Evolutionary conservation across 2,113 vertebrate genomes (phyloP), one percentile per base, ranked within the genome.

Genomic region (Sorex araneus): DNA sequence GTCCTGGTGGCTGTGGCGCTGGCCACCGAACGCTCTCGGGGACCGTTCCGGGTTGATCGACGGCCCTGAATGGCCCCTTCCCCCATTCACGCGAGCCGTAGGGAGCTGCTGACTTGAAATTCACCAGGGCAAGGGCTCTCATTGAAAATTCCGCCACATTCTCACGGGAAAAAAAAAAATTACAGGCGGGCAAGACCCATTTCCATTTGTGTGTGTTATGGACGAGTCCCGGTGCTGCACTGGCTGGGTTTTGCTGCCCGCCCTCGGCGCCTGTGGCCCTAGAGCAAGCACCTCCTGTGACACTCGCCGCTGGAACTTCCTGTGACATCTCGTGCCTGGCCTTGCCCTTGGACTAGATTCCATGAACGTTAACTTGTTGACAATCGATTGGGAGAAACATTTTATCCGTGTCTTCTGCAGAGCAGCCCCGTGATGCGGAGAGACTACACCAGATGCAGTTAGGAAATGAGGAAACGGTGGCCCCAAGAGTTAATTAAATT

Each of bases 301-400:
- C n/a, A n/a, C n/a, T 94, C 93, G 84, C 84, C 79, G 57, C 50
- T 28, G 85, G 92, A 97, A 95, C 84, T 91, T 93, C 43, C 8
- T 69, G 66, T 64, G 67, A 64, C 66, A 63, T 21, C 82, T 86
- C 84, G 40, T 71, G 83, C 73, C 54, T 75, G 50, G 80, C 60
- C 66, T 73, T 84, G 87, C 77, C 92, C 92, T 96, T 81, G 70
- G 78, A 90, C 47, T 25, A 57, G 57, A 34, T 43, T 83, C 76
- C 71, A 15, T 64, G 60, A 40, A 64, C 81, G 82, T 87, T 86
- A 66, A 83, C 93, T 93, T 94, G 90, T 84, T 95, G 93, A 60
- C 86, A 43, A 74, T 87, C 28, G 6, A 2, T 32, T 76, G 79
- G 54, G 47, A 64, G 45, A 66, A 36, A 32, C 83, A 4, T 43